These are phyloP conservation scores for Oryzias sinensis DNA, from an alignment of 2,797 vertebrate species.

Conservation along the genomic window DNA sequence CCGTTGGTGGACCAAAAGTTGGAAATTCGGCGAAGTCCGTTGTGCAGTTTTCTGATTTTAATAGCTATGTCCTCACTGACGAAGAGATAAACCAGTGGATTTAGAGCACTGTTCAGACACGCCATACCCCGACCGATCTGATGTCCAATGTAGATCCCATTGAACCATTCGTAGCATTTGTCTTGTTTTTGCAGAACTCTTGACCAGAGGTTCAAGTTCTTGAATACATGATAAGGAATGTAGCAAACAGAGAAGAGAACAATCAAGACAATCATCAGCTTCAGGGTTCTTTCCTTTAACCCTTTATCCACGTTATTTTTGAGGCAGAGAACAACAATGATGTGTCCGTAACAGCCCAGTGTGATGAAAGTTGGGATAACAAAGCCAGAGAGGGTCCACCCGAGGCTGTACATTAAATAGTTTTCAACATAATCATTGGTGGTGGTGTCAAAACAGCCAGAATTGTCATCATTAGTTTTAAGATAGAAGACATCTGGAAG, in stretches of 20 bases:
- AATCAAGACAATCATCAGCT: slow-evolving; percentile 70
- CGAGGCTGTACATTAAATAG: slow-evolving; percentile 73
- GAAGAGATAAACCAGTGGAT: slow-evolving; percentile 79
- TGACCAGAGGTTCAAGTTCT: slow-evolving; percentile 76
- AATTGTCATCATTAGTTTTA: slow-evolving; percentile 13
- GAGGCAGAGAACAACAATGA: slow-evolving; percentile 64
- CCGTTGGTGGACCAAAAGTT: too few species aligned
- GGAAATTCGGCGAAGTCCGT: too few species aligned
- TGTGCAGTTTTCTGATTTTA: too few species aligned
- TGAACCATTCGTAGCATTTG: slow-evolving; percentile 28
- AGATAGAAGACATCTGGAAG: slow-evolving; percentile 71
- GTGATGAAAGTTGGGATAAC: slow-evolving; percentile 75
- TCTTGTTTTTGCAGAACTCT: slow-evolving; percentile 43
- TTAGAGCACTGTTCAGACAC: slow-evolving; percentile 81
- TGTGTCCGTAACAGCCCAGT: slow-evolving; percentile 78
- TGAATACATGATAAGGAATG: slow-evolving; percentile 79
- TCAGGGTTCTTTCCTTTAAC: slow-evolving; percentile 70
- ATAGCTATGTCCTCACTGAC: too few species aligned
- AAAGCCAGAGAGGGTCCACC: slow-evolving; percentile 73
- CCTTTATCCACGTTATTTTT: slow-evolving; percentile 49
- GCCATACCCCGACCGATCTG: slow-evolving; percentile 79
- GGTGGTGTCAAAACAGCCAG: slow-evolving; percentile 69
- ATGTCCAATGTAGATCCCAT: slow-evolving; percentile 54
- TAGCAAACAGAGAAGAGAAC: slow-evolving; percentile 82
- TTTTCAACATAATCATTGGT: rapidly evolving